A percentile compares a stretch with the other conserved stretches of the same genome.
These are phyloP conservation scores for Lonchura striata DNA, from an alignment of 2,113 vertebrate genomes.

Conservation along the genomic window DNA sequence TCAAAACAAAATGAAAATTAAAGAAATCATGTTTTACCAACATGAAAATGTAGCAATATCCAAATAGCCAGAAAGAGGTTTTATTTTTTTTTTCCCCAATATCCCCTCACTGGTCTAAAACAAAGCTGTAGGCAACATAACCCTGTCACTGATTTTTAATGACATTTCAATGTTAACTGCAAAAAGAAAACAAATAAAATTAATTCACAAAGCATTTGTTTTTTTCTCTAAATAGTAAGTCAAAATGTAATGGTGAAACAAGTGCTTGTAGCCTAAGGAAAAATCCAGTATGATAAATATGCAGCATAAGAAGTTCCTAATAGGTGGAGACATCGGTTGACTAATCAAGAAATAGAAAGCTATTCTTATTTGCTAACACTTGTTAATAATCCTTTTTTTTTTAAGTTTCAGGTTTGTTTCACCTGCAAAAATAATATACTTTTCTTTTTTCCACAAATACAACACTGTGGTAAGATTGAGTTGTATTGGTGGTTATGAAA, in stretches of 20 bases:
- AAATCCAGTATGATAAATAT: neutral
- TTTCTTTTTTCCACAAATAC: neutral
- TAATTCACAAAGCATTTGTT: neutral
- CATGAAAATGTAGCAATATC: neutral
- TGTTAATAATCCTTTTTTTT: neutral
- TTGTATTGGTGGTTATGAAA: neutral
- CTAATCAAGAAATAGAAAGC: neutral
- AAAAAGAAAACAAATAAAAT: neutral
- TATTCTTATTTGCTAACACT: neutral
- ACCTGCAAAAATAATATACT: neutral
- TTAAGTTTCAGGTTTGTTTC: neutral
- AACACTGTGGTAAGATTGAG: neutral
- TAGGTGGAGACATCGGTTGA: neutral
- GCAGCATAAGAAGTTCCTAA: neutral
- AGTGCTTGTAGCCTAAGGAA: neutral
- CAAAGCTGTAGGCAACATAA: neutral
- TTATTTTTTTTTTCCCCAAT: neutral
- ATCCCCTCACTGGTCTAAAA: neutral
- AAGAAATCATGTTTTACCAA: neutral
- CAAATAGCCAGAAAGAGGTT: neutral
- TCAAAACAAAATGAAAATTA: neutral
- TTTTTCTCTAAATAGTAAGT: neutral
- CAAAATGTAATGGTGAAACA: neutral
- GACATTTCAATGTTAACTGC: neutral
- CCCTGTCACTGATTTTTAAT: neutral